Base-by-base conservation (phyloP, 2,113 vertebrate genomes). In the Anguilla japonica region DNA sequence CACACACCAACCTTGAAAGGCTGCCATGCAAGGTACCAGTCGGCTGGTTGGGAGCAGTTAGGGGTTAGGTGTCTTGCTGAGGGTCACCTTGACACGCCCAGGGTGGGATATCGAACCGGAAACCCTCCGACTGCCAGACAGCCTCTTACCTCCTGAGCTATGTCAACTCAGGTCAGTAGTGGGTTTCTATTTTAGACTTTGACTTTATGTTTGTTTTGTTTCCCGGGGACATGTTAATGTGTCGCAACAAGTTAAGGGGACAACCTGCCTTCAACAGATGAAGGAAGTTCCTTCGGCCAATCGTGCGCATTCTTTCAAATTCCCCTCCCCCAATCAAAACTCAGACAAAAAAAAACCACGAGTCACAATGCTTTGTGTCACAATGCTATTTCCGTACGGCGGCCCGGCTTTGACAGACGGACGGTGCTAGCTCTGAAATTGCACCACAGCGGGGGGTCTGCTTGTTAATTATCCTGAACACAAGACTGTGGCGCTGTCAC, bases 381-480 rank as follows among this genome's bases (percentile, higher is more conserved):
- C 7, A 11, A 34, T 83, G 39, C 82, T 83, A 83, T 60, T 83
- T 60, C 56, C 5, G 82, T 83, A 39, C 6, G 6, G 6, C 29
- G 1, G 29, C 4, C 50, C 46, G 56, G 14, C 46, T 83, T 56
- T 83, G 53, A 50, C 82, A 60, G 53, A 22, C 53, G 6, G 53
- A 22, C 53, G 6, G 34, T 11, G 46, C 57, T 83, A 83, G 46
- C 46, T 83, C 5, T 41, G 56, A 63, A 83, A 60, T 83, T 63
- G 63, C 39, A 83, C 29, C 56, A 60, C 82, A 40, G 82, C 15
- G 40, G 56, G 82, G 82, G 56, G 56, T 53, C 34, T 39, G 82
- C 16, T 16, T 39, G 82, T 83, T 83, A 60, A 83, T 83, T 83
- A 83, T 83, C 20, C 56, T 41, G 29, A 82, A n/a, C n/a, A 60